These are phyloP conservation scores for Drosophila antonietae DNA, from an alignment of 2,888 invertebrate genomes.

Conservation along the genomic window DNA sequence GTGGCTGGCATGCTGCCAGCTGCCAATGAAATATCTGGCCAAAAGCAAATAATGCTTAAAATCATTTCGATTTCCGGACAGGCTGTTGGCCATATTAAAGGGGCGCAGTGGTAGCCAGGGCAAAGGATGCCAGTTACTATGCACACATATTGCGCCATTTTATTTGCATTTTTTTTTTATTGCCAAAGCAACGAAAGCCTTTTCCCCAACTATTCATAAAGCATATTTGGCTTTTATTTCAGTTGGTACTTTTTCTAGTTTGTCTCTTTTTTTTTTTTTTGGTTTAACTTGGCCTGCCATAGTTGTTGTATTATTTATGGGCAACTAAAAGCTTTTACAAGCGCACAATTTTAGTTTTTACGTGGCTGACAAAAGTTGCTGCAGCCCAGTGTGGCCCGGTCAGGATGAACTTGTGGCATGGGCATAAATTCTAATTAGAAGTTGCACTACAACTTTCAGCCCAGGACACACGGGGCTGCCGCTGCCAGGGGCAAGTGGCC, in stretches of 20 bases:
- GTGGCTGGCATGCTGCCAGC: conserved; percentile 66
- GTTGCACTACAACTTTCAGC: conserved; percentile 48
- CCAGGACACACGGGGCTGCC: conserved; percentile 34
- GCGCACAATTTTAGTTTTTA: conserved; percentile 67
- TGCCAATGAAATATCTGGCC: conserved; percentile 75
- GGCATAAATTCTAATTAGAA: conserved; percentile 79
- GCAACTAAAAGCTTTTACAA: conserved; percentile 77
- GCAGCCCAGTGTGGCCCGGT: conserved; percentile 14
- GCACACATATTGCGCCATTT: conserved; percentile 56
- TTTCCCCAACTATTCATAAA: conserved; percentile 63
- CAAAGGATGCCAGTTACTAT: conserved; percentile 12
- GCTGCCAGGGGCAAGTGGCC: conserved; percentile 40
- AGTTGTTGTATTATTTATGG: conserved; percentile 76
- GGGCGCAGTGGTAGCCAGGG: conserved; percentile 23
- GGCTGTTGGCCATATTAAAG: conserved; percentile 29
- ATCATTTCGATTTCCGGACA: conserved; percentile 67
- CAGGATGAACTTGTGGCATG: conserved; percentile 44
- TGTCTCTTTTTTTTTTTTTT: neutral
- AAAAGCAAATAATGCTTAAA: conserved; percentile 74
- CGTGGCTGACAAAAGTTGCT: conserved; percentile 54
- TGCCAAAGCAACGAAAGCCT: conserved; percentile 19
- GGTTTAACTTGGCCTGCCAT: conserved; percentile 42
- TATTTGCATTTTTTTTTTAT: conserved; percentile 59
- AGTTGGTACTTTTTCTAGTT: conserved; percentile 26
- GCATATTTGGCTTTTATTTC: conserved; percentile 59